Percentiles rank a stretch among this genome's conserved stretches.
Conservation (phyloP, 2,113 vertebrate genomes). For the Ptilorrhoa leucosticta region DNA sequence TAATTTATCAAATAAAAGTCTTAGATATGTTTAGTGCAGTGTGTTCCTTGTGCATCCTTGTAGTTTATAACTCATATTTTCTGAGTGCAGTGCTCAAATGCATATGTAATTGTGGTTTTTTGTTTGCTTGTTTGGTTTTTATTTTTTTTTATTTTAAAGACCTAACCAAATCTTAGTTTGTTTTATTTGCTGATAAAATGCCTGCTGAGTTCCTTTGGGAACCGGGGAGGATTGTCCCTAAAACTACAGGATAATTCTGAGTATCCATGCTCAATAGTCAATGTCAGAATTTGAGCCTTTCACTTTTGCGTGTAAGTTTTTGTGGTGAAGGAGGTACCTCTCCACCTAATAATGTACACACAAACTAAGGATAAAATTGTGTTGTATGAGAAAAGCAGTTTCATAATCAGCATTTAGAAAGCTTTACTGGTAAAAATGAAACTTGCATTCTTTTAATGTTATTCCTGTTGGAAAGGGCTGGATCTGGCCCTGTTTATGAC, state of each 20-base stretch:
- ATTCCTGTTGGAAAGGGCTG: background rate
- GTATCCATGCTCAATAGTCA: background rate
- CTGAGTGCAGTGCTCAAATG: background rate
- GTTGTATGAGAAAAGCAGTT: background rate
- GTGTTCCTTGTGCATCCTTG: background rate
- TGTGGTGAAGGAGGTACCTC: background rate
- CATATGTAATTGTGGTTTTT: background rate
- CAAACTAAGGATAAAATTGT: background rate
- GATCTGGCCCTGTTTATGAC: background rate
- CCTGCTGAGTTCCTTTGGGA: background rate
- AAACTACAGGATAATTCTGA: background rate
- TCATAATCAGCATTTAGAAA: background rate
- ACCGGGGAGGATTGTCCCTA: background rate
- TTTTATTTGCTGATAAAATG: background rate
- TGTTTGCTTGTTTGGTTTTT: background rate
- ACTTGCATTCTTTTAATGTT: background rate
- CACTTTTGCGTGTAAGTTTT: background rate
- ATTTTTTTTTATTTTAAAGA: background rate
- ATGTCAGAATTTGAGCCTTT: background rate
- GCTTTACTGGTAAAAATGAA: background rate
- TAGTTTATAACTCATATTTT: background rate
- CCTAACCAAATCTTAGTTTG: background rate
- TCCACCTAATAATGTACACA: background rate
- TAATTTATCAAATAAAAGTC: conserved; percentile 7
- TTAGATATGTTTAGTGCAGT: background rate